Evolutionary conservation across 1,140 invertebrate species (phyloP).

Genomic region (Drosophila chauvacae): DNA sequence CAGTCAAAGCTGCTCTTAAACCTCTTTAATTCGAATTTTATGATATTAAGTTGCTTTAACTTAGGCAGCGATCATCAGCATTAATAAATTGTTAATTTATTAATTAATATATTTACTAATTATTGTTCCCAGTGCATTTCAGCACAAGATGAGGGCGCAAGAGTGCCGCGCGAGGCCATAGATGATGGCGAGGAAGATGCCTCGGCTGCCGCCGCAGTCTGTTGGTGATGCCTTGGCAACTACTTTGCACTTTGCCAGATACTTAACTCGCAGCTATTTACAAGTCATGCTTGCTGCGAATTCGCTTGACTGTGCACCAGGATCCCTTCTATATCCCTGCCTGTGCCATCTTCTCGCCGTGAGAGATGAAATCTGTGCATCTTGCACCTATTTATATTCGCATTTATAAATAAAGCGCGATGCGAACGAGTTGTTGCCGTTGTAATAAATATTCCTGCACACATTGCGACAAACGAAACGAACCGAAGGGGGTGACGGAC

Average conservation of each 20-base stretch:
- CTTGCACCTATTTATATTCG: constrained; percentile 78
- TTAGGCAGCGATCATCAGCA: neutral
- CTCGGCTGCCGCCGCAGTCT: constrained; percentile 28
- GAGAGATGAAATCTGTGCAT: constrained; percentile 74
- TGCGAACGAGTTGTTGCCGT: constrained; percentile 77
- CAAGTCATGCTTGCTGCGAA: constrained; percentile 84
- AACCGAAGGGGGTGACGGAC: constrained; percentile 30
- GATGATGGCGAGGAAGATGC: constrained; percentile 29
- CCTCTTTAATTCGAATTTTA: neutral
- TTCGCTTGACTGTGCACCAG: constrained; percentile 73
- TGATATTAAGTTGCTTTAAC: too few species aligned
- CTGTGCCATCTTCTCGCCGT: constrained; percentile 11
- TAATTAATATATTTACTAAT: neutral
- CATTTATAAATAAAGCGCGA: constrained; percentile 80
- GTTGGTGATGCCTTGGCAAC: constrained; percentile 69
- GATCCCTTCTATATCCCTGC: constrained; percentile 25
- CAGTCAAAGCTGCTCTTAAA: neutral
- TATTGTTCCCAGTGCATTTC: constrained; percentile 1
- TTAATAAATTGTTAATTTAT: neutral
- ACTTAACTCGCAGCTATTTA: constrained; percentile 84
- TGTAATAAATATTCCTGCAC: constrained; percentile 80
- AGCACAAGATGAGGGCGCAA: constrained; percentile 1
- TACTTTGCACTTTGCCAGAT: constrained; percentile 84
- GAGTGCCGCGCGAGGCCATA: neutral
- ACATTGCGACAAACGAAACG: constrained; percentile 54